phyloP scores from a whole-genome alignment of 1,140 invertebrate genomes.

The Brachionus manjavacas region DNA sequence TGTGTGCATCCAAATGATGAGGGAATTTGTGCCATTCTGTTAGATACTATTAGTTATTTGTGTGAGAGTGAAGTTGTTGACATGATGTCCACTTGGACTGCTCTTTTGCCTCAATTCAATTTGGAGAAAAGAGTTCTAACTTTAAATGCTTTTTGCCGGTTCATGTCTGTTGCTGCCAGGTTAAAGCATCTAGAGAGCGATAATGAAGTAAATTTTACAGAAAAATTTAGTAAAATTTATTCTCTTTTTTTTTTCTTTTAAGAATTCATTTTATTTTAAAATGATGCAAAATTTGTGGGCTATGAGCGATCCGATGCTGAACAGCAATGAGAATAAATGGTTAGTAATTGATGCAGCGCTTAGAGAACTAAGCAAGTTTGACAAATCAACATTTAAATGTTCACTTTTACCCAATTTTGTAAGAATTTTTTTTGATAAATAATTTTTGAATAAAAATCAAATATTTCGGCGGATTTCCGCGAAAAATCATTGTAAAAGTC shows the following conservation, averaged over 20 bases:
- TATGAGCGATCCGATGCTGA: neutral
- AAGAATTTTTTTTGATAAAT: neutral
- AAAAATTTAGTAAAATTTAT: neutral
- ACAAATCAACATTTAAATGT: slow-evolving; percentile 15
- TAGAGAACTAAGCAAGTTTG: slow-evolving; percentile 18
- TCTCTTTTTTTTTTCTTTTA: neutral
- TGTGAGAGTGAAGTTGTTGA: slow-evolving; percentile 35
- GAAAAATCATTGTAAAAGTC: neutral
- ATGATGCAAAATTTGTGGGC: neutral
- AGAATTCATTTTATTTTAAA: slow-evolving; percentile 29
- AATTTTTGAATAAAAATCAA: too few species aligned
- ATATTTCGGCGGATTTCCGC: too few species aligned
- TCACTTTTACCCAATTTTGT: slow-evolving; percentile 3
- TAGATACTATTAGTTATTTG: slow-evolving; percentile 12
- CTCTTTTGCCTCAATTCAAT: slow-evolving; percentile 17
- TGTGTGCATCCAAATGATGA: neutral
- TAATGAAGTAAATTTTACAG: neutral
- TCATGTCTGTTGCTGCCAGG: slow-evolving; percentile 27
- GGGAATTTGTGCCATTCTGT: slow-evolving; percentile 1
- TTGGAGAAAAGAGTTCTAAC: slow-evolving; percentile 1
- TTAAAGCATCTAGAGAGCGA: slow-evolving; percentile 1
- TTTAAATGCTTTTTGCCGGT: neutral
- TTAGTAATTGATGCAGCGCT: neutral
- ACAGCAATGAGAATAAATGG: neutral
- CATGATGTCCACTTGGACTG: slow-evolving; percentile 38